Evolutionary conservation across 2,888 invertebrate genomes (phyloP).

Genomic region (Rhimphoctona megacephalus): DNA sequence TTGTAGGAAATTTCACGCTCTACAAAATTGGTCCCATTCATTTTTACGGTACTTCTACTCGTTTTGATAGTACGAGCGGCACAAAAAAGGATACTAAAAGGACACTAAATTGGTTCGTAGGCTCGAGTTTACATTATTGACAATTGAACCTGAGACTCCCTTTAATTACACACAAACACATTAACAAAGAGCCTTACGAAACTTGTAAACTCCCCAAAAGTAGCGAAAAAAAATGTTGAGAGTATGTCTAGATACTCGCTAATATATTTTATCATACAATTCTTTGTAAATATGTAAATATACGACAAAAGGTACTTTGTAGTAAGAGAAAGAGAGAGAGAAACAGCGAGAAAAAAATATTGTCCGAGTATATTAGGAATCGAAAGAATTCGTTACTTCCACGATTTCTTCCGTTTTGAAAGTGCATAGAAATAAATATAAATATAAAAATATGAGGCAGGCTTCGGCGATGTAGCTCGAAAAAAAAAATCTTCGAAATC

Average conservation of each 20-base stretch:
- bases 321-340: slow-evolving; percentile 50
- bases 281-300: slow-evolving; percentile 71
- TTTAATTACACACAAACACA: slow-evolving; percentile 28
- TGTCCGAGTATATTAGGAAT: slow-evolving; percentile 38
- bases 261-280: slow-evolving; percentile 82
- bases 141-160: background rate
- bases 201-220: slow-evolving; percentile 66
- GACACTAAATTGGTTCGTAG: background rate
- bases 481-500: background rate
- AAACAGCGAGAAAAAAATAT: slow-evolving; percentile 32
- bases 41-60: too few relatives aligned
- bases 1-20: too few relatives aligned
- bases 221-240: slow-evolving; percentile 52
- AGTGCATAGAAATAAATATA: slow-evolving; percentile 15
- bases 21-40: too few relatives aligned
- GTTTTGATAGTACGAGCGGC: too few relatives aligned
- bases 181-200: slow-evolving; percentile 64
- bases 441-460: background rate
- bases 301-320: slow-evolving; percentile 35
- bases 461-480: background rate
- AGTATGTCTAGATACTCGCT: slow-evolving; percentile 75
- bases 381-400: slow-evolving; percentile 53
- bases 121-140: background rate
- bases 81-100: too few relatives aligned
- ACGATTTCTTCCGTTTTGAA: slow-evolving; percentile 58